These are phyloP conservation scores for Pelosia muscerda DNA, from an alignment of 2,888 invertebrate species.

Conservation along the genomic window DNA sequence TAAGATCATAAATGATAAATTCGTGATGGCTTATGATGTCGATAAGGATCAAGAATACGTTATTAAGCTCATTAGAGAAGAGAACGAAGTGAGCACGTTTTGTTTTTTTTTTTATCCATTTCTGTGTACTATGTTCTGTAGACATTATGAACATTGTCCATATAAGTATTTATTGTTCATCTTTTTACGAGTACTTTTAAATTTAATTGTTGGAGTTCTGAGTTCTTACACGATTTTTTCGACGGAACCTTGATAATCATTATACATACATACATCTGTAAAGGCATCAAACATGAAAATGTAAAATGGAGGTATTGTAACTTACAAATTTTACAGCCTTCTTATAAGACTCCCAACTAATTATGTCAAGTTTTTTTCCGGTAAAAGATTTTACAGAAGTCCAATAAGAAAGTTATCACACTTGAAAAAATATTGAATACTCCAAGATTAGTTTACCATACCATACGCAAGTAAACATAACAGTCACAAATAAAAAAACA, in stretches of 20 bases:
- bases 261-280: not conserved
- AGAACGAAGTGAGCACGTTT: not conserved
- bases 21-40: not conserved
- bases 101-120: not conserved
- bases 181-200: not conserved
- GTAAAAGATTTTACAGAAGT: not conserved
- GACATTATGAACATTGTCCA: not conserved
- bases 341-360: too few species aligned
- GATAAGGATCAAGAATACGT: conserved; percentile 2
- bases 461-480: not conserved
- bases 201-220: not conserved
- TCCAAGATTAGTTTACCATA: not conserved
- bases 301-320: too few species aligned
- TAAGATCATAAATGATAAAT: not conserved
- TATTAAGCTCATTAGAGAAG: not conserved
- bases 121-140: not conserved
- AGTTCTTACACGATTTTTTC: not conserved
- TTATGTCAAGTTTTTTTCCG: not conserved
- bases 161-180: not conserved
- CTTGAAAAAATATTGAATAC: not conserved
- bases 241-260: too few species aligned
- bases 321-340: too few species aligned
- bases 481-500: not conserved
- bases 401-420: too few species aligned
- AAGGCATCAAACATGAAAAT: too few species aligned